Evolutionary conservation across 2,888 invertebrate genomes (phyloP), one percentile per base, ranked within the genome.

Genomic region (Eustalomyia histrio): DNA sequence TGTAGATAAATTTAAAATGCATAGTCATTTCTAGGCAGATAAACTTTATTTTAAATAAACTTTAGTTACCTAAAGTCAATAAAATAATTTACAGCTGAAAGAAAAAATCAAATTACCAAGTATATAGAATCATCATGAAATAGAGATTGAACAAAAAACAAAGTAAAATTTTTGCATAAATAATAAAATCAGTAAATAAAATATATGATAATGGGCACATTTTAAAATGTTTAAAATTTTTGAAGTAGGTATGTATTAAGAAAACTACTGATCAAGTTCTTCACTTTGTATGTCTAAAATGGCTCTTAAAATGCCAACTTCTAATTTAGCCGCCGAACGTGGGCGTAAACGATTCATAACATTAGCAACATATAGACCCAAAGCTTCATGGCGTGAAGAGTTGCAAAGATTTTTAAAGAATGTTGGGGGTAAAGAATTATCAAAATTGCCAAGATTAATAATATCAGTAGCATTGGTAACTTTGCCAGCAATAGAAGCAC

Each of bases 341-440:
- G 84, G 63, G 17, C 86, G 86, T 72, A 90, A 86, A 65, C 90
- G 87, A 84, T 89, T 90, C 87, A 90, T 88, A 16, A 90, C 88
- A 76, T 88, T 90, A 14, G 90, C 88, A 72, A 90, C 90, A 60
- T 90, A 90, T 33, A 89, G 83, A 2, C 90, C 90, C 29, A 90
- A 86, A 0, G 89, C 88, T 79, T 88, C 89, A 76, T 90, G 89
- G 14, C 89, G 87, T 39, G 87, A 86, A 9, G 89, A 89, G 80
- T 89, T 89, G 84, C 90, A 90, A 24, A 90, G 86, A 85, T 90
- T 89, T 79, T 90, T 90, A 50, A 90, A 90, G 83, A 90, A 90
- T 69, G 90, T 89, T 17, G 89, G 90, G 58, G 90, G 89, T 81
- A 90, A 84, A 50, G 89, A 87, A 24, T 89, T 88, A 24, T 89